Base-by-base conservation (phyloP, 1,140 invertebrate species). In the Zelostemma sp. region DNA sequence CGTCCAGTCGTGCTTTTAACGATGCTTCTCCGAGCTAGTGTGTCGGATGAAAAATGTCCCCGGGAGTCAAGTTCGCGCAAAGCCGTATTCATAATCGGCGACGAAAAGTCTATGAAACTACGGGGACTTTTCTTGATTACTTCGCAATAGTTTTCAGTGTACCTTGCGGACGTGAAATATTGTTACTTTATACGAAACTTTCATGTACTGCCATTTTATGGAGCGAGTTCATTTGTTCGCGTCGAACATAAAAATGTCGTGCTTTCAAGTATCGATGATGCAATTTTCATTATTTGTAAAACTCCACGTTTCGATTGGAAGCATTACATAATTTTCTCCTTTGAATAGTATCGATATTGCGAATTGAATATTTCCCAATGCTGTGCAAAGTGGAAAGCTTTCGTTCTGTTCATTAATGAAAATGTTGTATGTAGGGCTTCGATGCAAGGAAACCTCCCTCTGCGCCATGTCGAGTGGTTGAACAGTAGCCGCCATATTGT, bases 351-450 rank as follows among this genome's bases (percentile, higher is more conserved):
- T 25, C 21, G 21, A 25, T 25, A 25, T 25, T 25, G n/a, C n/a
- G 21, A 25, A 25, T 25, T 25, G 21, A 25, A 25, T 25, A 25
- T 25, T 38, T n/a, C 12, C 35, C 12, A 11, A n/a, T 28, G 55
- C 48, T 65, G 49, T 31, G 59, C 66, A 68, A 72, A 72, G 45
- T 65, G 65, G 49, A 74, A 58, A 73, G 66, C 69, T 18, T 33
- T 38, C 40, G 62, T 76, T 76, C 63, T 59, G 74, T 75, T 77
- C 72, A 76, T 77, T 79, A 77, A 77, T 76, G 75, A 64, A 76
- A 76, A 77, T 74, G 72, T 59, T 64, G 65, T 45, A 54, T 46
- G 56, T n/a, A 3, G 58, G 57, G 14, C 28, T 51, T 6, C 40
- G 41, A 45, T 18, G 40, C 48, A 60, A 53, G 43, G 64, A 55